Percentiles rank a stretch among this genome's conserved stretches.
phyloP scores from a whole-genome alignment of 2,113 vertebrate genomes.

The Phoenicopterus ruber region DNA sequence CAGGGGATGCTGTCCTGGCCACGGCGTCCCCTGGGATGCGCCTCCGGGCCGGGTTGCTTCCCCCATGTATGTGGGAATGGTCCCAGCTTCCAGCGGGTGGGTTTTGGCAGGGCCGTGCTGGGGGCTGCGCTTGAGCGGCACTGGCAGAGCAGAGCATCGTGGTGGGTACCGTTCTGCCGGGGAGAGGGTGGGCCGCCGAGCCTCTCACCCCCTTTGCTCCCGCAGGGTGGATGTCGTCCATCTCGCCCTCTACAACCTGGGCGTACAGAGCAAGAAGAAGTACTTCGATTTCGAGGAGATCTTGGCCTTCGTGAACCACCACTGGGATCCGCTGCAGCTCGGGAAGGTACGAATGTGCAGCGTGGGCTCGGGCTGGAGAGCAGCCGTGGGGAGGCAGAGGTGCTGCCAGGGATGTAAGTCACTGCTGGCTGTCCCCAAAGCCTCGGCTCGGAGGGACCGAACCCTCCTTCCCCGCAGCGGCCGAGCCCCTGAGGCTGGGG shows the following conservation, averaged over 20 bases:
- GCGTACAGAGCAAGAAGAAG: conserved; percentile 95
- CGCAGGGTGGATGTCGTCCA: conserved; percentile 94
- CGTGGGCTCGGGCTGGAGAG: background rate
- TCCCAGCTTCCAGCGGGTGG: background rate
- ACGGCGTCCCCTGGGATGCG: rapidly evolving
- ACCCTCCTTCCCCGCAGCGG: rapidly evolving
- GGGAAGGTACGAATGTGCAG: conserved; percentile 80
- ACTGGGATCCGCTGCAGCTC: conserved; percentile 92
- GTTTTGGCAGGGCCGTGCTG: background rate
- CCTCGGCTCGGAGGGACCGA: rapidly evolving
- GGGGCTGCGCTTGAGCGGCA: rapidly evolving
- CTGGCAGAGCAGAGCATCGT: background rate
- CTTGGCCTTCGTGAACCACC: conserved; percentile 85
- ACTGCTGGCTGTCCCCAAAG: background rate
- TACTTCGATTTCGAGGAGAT: conserved; percentile 98
- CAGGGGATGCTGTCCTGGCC: background rate
- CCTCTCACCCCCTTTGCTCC: background rate
- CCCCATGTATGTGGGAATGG: background rate
- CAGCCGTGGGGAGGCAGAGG: background rate
- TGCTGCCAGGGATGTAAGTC: rapidly evolving
- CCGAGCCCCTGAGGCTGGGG: background rate
- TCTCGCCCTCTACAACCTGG: conserved; percentile 93
- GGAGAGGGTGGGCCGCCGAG: background rate
- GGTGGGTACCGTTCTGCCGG: background rate
- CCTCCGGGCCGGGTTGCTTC: background rate